These are phyloP conservation scores for Carapus acus DNA, from an alignment of 2,797 vertebrate genomes.

Conservation along the genomic window DNA sequence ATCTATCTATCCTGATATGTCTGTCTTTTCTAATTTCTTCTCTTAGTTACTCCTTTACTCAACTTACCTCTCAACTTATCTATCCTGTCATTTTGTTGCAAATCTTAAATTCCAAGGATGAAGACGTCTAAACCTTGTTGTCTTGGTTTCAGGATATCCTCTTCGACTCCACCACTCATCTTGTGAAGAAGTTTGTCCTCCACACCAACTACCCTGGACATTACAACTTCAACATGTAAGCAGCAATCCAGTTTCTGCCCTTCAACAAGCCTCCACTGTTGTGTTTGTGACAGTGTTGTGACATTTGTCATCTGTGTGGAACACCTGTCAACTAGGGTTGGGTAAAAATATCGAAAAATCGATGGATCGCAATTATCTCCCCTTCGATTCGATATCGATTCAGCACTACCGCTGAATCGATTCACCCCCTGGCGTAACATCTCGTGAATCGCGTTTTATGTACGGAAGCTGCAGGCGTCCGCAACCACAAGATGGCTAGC, in stretches of 20 bases:
- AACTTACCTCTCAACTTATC: too few species aligned
- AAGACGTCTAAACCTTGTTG: conserved; percentile 10
- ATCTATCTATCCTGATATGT: background rate
- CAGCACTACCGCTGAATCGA: too few species aligned
- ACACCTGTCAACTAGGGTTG: too few species aligned
- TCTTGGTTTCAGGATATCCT: conserved; percentile 84
- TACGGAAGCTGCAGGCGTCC: too few species aligned
- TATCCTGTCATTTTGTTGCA: too few species aligned
- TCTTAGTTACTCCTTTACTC: too few species aligned
- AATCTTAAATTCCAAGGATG: background rate
- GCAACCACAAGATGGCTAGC: too few species aligned
- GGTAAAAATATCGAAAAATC: too few species aligned
- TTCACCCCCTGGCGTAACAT: too few species aligned
- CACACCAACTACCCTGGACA: conserved; percentile 98
- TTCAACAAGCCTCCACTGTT: background rate
- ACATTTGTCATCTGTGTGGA: background rate
- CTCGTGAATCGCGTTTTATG: too few species aligned
- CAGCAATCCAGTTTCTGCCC: background rate
- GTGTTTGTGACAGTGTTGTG: background rate
- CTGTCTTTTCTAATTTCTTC: background rate
- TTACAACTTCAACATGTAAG: conserved; percentile 99
- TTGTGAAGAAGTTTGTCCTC: conserved; percentile 98
- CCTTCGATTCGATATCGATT: too few species aligned
- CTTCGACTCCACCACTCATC: conserved; percentile 94
- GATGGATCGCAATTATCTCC: too few species aligned